phyloP scores from a whole-genome alignment of 2,888 invertebrate genomes.

The Stenchaetothrips biformis region DNA sequence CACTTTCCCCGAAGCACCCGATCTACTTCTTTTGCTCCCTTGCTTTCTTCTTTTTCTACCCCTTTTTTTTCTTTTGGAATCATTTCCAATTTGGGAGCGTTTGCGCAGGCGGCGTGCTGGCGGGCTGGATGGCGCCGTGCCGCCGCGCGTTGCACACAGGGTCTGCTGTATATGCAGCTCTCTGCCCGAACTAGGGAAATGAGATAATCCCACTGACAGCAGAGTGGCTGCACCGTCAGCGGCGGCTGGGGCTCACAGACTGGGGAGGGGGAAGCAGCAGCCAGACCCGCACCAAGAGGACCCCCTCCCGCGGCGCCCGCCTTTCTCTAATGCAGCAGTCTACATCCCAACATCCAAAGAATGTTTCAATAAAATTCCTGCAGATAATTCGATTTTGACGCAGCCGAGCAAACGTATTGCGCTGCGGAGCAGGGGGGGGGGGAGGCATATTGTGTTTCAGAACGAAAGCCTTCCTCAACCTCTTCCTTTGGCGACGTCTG shows the following conservation, averaged over 20 bases:
- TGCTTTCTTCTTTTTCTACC: too few relatives aligned
- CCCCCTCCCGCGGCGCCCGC: neutral
- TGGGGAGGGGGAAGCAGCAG: neutral
- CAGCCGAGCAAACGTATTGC: constrained; percentile 20
- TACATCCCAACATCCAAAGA: constrained; percentile 16
- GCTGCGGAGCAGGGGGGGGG: too few relatives aligned
- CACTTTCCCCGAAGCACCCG: too few relatives aligned
- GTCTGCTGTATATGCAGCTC: neutral
- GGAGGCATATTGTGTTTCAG: constrained; percentile 1
- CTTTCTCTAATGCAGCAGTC: constrained; percentile 20
- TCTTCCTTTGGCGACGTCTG: too few relatives aligned
- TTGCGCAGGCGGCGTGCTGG: neutral
- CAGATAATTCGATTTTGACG: constrained; percentile 22
- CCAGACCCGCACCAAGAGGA: too few relatives aligned
- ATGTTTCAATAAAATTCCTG: constrained; percentile 22
- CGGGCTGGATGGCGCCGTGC: too few relatives aligned
- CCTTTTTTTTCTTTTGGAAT: too few relatives aligned
- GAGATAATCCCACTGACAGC: neutral
- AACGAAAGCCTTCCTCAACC: neutral
- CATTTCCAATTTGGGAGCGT: too few relatives aligned
- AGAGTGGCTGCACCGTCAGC: neutral
- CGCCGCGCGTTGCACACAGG: too few relatives aligned
- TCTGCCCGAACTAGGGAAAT: neutral
- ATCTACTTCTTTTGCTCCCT: too few relatives aligned
- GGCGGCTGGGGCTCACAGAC: too few relatives aligned